These are phyloP conservation scores for Ceryle rudis DNA, from an alignment of 2,797 vertebrate species.

Conservation along the genomic window DNA sequence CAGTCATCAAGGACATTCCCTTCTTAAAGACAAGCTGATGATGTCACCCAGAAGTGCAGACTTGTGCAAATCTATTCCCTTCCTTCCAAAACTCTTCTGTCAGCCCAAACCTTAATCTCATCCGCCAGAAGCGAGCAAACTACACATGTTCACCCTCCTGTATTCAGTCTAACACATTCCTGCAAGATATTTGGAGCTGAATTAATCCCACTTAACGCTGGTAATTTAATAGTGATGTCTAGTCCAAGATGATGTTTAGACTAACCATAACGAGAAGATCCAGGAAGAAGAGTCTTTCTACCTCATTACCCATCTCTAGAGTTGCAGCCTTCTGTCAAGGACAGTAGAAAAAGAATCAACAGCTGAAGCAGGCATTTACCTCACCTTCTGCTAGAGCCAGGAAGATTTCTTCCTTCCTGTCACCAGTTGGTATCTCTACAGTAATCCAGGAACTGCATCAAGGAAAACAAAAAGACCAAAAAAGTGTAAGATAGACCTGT, in stretches of 20 bases:
- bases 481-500: accelerated
- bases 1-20: neutral
- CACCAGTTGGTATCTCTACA: neutral
- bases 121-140: neutral
- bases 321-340: neutral
- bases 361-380: neutral
- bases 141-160: too few relatives aligned
- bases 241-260: neutral
- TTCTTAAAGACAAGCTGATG: neutral
- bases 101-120: neutral
- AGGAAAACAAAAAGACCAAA: neutral
- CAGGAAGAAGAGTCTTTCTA: neutral
- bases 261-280: neutral
- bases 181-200: neutral
- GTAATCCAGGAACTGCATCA: neutral
- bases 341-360: neutral
- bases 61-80: neutral
- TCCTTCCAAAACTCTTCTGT: neutral
- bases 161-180: neutral
- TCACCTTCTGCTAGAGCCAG: neutral
- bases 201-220: neutral
- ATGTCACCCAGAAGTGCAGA: neutral
- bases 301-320: neutral
- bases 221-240: neutral
- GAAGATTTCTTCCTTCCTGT: neutral